Base-by-base conservation (phyloP, 2,888 invertebrate species). In the Agriopis marginaria region DNA sequence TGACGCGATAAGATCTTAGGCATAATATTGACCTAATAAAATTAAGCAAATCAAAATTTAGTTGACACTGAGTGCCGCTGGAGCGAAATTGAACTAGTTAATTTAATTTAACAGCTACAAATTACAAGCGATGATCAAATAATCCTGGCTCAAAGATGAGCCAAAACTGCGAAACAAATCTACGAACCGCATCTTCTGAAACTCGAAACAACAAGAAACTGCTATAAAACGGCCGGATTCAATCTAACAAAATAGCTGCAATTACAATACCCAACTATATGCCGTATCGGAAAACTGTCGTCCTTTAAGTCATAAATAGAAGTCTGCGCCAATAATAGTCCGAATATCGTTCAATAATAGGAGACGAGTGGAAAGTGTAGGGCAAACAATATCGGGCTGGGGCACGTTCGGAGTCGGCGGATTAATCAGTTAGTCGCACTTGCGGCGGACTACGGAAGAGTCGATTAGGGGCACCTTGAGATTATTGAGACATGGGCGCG, bases 401-500 rank as follows among this genome's bases (percentile, higher is more conserved):
- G 82, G 88, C 90, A 93, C 93, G 93, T 92, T 89, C 89, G 82
- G 80, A 88, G 85, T 86, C 84, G 85, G 87, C 86, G 93, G 89
- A 94, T 93, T 93, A 93, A 94, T 94, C 93, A 93, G 94, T 93
- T 92, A 92, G 91, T 89, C 93, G 88, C 94, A 94, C 93, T 94
- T 93, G 94, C 86, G 92, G 85, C 89, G 87, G 86, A 90, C 84
- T 88, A 87, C 90, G 91, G 92, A 91, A 88, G 91, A 94, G 91
- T 92, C 93, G 93, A 93, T 94, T 93, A 93, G 92, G 89, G 91
- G 91, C 87, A 91, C 91, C 93, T 93, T 89, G 87, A 88, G 89
- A 91, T 93, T 94, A 94, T 94, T 93, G 93, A 94, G 93, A 93
- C 93, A 90, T 94, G 85, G 90, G 84, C 86, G 87, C 83, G 82